Evolutionary conservation across 1,140 invertebrate genomes (phyloP).

Genomic region (Anadara kagoshimensis): DNA sequence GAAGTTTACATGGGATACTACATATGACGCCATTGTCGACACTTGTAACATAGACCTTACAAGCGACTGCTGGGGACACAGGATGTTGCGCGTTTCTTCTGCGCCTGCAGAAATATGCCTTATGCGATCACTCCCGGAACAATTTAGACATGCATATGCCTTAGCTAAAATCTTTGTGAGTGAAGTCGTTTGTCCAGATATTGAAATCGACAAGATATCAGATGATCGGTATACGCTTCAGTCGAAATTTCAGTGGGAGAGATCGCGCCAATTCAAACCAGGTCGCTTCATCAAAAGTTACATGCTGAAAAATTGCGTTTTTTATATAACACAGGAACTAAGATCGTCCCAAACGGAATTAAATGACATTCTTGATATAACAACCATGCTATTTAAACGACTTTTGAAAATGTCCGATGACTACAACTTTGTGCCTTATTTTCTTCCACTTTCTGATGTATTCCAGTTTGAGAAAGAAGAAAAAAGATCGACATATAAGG

Average conservation of each 20-base stretch:
- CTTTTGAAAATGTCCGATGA: slow-evolving; percentile 1
- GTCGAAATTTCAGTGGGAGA: neutral
- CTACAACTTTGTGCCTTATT: slow-evolving; percentile 5
- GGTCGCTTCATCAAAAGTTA: slow-evolving; percentile 20
- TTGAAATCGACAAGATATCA: slow-evolving; percentile 4
- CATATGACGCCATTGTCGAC: neutral
- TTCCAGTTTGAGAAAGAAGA: slow-evolving; percentile 14
- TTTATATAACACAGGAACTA: neutral
- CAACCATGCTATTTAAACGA: neutral
- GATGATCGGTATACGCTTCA: neutral
- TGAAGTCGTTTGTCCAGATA: slow-evolving; percentile 21
- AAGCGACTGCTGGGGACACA: neutral
- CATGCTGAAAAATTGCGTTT: slow-evolving; percentile 33
- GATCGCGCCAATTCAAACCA: slow-evolving; percentile 3
- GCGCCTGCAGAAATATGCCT: slow-evolving; percentile 31
- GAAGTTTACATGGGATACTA: neutral
- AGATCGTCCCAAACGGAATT: neutral
- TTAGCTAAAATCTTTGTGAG: slow-evolving; percentile 18
- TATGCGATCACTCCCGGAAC: slow-evolving; percentile 6
- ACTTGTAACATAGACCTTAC: neutral
- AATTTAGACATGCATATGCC: slow-evolving; percentile 15
- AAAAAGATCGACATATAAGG: neutral
- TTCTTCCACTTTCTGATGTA: slow-evolving; percentile 26
- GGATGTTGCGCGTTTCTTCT: slow-evolving; percentile 22
- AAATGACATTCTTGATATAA: neutral